Conservation (phyloP, 2,113 vertebrate species). For the Crocuta crocuta region DNA sequence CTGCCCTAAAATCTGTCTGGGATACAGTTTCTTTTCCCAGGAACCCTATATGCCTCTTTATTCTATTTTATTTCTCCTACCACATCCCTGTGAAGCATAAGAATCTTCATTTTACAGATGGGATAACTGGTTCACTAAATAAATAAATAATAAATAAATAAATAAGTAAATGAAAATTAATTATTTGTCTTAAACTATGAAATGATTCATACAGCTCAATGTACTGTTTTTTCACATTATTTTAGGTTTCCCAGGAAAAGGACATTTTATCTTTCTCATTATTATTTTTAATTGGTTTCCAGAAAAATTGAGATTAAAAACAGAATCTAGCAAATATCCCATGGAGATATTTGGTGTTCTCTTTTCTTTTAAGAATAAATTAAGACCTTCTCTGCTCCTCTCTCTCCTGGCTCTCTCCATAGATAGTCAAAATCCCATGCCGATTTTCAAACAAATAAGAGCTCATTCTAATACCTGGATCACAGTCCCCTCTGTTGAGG, state of each 20-base stretch:
- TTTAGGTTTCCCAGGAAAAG: slow-evolving; percentile 60
- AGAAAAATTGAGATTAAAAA: slow-evolving; percentile 75
- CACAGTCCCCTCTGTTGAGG: slow-evolving; percentile 64
- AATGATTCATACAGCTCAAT: slow-evolving; percentile 57
- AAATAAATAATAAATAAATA: neutral
- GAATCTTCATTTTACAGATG: slow-evolving; percentile 6
- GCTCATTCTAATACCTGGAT: slow-evolving; percentile 62
- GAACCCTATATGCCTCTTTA: neutral
- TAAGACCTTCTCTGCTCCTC: slow-evolving; percentile 67
- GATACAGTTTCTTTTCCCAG: neutral
- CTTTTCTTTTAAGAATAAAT: slow-evolving; percentile 76
- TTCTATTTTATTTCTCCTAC: neutral
- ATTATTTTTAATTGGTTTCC: slow-evolving; percentile 80
- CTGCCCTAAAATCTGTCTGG: neutral
- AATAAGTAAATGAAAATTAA: neutral
- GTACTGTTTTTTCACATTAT: slow-evolving; percentile 62
- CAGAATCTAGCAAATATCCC: slow-evolving; percentile 77
- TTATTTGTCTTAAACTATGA: slow-evolving; percentile 55
- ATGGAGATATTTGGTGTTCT: slow-evolving; percentile 74
- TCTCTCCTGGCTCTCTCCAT: slow-evolving; percentile 61
- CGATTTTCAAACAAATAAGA: slow-evolving; percentile 74
- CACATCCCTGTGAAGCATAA: neutral
- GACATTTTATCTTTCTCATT: slow-evolving; percentile 74
- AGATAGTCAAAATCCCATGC: slow-evolving; percentile 61
- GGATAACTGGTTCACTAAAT: neutral